Percentiles rank a stretch among this genome's conserved stretches.
phyloP scores from a whole-genome alignment of 2,797 vertebrate species.

The Labroides dimidiatus region DNA sequence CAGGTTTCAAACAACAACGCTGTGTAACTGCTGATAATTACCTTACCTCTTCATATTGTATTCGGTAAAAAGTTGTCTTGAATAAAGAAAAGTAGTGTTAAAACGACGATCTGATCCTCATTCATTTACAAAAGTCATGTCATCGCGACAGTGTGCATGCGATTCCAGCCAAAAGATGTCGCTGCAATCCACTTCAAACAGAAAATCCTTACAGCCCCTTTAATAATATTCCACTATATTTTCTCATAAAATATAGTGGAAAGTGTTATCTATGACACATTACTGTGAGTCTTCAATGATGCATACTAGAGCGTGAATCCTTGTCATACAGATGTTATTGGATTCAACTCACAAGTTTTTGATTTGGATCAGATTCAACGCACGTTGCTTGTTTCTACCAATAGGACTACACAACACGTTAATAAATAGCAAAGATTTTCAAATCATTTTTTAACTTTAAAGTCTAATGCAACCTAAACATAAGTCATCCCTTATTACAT shows the following conservation, averaged over 20 bases:
- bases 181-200: too few relatives aligned
- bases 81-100: too few relatives aligned
- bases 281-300: neutral
- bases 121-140: too few relatives aligned
- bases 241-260: neutral
- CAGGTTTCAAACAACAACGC: too few relatives aligned
- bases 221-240: too few relatives aligned
- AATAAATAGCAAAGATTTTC: neutral
- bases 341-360: slow-evolving; percentile 45
- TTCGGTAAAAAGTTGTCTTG: too few relatives aligned
- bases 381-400: neutral
- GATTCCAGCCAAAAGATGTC: too few relatives aligned
- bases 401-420: neutral
- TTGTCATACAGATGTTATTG: slow-evolving; percentile 51
- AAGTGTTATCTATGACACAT: neutral
- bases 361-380: slow-evolving; percentile 14
- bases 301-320: slow-evolving; percentile 31
- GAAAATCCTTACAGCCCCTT: too few relatives aligned
- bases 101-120: too few relatives aligned
- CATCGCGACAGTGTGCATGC: too few relatives aligned
- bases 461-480: neutral
- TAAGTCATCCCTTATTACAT: neutral
- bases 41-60: too few relatives aligned
- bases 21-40: too few relatives aligned
- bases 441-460: neutral